These are phyloP conservation scores for Psilopogon haemacephalus DNA, from an alignment of 2,113 vertebrate genomes.

Conservation along the genomic window DNA sequence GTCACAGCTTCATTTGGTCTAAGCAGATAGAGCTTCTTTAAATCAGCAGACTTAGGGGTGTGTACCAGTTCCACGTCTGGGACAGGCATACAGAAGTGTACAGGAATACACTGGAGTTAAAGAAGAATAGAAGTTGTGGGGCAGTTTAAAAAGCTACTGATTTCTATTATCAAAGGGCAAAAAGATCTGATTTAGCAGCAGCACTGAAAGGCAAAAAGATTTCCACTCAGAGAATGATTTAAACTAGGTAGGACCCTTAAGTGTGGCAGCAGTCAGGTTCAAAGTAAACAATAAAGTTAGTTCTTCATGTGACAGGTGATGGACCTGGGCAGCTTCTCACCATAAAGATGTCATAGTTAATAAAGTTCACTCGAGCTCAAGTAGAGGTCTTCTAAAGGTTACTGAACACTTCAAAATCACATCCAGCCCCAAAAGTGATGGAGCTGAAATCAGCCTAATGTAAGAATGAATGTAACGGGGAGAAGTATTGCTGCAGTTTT, in stretches of 20 bases:
- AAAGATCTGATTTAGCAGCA: background rate
- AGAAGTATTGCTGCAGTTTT: background rate
- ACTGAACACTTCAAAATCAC: background rate
- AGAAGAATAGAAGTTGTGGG: background rate
- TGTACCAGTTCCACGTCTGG: background rate
- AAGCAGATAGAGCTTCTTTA: background rate
- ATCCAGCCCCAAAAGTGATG: background rate
- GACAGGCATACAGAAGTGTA: background rate
- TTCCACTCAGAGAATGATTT: background rate
- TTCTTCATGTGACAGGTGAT: background rate
- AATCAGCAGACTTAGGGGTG: background rate
- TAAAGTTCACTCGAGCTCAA: background rate
- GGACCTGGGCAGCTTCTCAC: background rate
- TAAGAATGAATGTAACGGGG: background rate
- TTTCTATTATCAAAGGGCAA: background rate
- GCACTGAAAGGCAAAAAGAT: background rate
- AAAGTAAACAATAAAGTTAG: background rate
- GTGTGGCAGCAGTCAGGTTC: background rate
- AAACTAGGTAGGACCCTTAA: background rate
- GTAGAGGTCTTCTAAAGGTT: background rate
- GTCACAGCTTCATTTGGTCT: background rate
- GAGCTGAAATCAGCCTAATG: background rate
- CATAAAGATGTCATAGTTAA: rapidly evolving
- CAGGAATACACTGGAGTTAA: background rate
- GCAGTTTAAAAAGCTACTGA: background rate